Base-by-base conservation (phyloP, 2,797 vertebrate genomes). In the Chanos chanos region DNA sequence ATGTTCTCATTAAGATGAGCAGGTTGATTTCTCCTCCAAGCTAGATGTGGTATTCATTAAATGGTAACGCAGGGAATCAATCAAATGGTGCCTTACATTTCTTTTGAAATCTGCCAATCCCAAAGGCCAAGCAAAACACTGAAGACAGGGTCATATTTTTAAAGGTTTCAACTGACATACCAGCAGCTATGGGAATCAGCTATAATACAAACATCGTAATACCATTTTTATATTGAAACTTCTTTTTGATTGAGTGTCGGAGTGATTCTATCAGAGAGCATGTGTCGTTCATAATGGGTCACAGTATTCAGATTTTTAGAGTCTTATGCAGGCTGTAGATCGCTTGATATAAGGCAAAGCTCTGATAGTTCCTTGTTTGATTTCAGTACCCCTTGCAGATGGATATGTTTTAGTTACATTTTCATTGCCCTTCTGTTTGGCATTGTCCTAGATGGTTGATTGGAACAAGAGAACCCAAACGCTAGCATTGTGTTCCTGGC, bases 51-150 rank as follows among this genome's bases (percentile, higher is more conserved):
- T 79, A 66, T 78, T 83, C 74, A 78, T 81, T 81, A 78, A 77
- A 79, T 24, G 60, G 51, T 39, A 50, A 70, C 78, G 48, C 68
- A 45, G 57, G 61, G 76, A 79, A 85, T 82, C 77, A 73, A 61
- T 76, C 71, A 81, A 75, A 71, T 33, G 16, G 50, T 77, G 66
- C 77, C 43, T 76, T 74, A 67, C 64, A 81, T 71, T 70, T 83
- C 73, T 79, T 72, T 64, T 78, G 68, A 82, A 82, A 64, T 60
- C 71, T 70, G 63, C 72, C 65, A 74, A 64, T 77, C 70, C 66
- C 65, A 80, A 75, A 81, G 64, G 81, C 85, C 84, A 89, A 85
- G 76, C 71, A 79, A 60, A 89, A 86, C 84, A 86, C 48, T 72
- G 65, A 66, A 70, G 64, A 44, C 7, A 67, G 72, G 77, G 73